Percentiles rank a stretch among this genome's conserved stretches.
Conservation (phyloP, 2,113 vertebrate species). For the Thalassarche chlororhynchos region DNA sequence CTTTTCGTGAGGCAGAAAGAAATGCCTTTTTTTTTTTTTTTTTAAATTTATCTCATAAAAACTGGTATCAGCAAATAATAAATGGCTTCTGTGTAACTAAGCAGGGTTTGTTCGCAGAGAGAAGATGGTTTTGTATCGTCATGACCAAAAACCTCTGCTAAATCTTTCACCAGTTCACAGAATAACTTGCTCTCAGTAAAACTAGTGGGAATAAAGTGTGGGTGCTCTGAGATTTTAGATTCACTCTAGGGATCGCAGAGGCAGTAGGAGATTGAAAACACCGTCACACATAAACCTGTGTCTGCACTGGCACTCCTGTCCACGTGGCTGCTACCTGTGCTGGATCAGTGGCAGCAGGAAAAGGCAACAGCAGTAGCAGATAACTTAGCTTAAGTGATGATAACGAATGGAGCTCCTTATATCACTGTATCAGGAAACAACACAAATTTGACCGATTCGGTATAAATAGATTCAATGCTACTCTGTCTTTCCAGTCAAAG, state of each 20-base stretch:
- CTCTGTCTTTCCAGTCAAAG: not conserved
- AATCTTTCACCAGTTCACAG: not conserved
- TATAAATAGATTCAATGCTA: not conserved
- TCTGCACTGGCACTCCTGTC: not conserved
- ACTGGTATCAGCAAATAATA: not conserved
- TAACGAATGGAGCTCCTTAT: not conserved
- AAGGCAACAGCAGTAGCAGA: not conserved
- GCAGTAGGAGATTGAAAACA: not conserved
- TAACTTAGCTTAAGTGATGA: not conserved
- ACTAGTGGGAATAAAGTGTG: not conserved
- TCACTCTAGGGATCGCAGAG: not conserved
- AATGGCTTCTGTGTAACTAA: not conserved
- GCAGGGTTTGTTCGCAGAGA: not conserved
- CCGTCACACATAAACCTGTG: not conserved
- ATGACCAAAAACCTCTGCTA: not conserved
- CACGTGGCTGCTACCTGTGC: rapidly evolving
- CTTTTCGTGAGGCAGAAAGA: not conserved
- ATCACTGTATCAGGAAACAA: not conserved
- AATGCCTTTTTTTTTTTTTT: not conserved
- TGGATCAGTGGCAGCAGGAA: not conserved
- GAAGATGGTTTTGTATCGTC: not conserved
- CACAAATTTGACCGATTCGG: not conserved
- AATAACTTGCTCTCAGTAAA: not conserved
- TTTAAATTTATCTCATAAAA: not conserved
- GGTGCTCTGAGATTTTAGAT: not conserved